Evolutionary conservation across 2,113 vertebrate genomes (phyloP).

Genomic region (Heterotis niloticus): DNA sequence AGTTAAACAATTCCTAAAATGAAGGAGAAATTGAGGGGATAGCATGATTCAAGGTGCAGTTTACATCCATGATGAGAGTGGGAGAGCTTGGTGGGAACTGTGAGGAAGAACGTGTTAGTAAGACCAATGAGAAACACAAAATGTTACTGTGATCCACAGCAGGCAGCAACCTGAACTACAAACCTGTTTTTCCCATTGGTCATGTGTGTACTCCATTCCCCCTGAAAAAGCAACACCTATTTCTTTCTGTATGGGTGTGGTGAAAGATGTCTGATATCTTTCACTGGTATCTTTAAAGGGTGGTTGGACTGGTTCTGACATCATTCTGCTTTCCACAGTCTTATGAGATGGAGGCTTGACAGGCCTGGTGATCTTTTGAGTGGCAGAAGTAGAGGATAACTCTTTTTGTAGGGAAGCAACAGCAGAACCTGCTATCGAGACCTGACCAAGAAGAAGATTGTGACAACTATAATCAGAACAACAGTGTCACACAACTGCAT

Average conservation of each 20-base stretch:
- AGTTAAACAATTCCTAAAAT: conserved; percentile 19
- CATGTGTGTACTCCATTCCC: conserved; percentile 63
- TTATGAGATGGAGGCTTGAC: conserved; percentile 86
- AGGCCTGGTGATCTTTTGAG: conserved; percentile 73
- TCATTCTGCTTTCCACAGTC: conserved; percentile 60
- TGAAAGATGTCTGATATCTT: conserved; percentile 69
- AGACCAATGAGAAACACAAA: conserved; percentile 27
- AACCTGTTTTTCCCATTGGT: conserved; percentile 80
- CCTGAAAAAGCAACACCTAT: conserved; percentile 58
- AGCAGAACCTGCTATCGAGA: conserved; percentile 87
- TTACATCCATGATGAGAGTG: conserved; percentile 38
- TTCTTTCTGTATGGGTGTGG: conserved; percentile 68
- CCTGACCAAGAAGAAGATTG: conserved; percentile 71
- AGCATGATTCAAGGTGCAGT: conserved; percentile 1
- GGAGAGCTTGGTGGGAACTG: conserved; percentile 29
- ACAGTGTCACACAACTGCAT: conserved; percentile 52
- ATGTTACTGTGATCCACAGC: conserved; percentile 37
- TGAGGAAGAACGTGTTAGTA: conserved; percentile 30
- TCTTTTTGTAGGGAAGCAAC: conserved; percentile 88
- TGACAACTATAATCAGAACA: conserved; percentile 69
- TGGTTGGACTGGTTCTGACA: conserved; percentile 66
- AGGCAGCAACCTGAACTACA: conserved; percentile 45
- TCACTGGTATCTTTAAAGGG: conserved; percentile 73
- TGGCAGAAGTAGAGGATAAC: conserved; percentile 60
- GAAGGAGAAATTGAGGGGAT: neutral